A percentile compares a stretch with the other conserved stretches of the same genome.
Conservation (phyloP, 2,888 invertebrate genomes). For the Athetis lepigone region DNA sequence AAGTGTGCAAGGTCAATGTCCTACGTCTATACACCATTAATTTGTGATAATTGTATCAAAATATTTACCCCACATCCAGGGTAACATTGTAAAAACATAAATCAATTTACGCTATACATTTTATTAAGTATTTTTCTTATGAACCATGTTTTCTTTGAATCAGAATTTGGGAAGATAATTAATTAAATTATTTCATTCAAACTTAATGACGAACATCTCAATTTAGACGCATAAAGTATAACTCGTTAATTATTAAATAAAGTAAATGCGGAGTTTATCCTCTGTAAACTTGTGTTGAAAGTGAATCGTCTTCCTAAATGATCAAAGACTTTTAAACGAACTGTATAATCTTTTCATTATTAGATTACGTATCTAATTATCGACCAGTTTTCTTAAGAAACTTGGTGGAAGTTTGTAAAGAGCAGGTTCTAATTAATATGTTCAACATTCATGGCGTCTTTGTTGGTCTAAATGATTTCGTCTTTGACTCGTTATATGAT, state of each 20-base stretch:
- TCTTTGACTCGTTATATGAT: not conserved
- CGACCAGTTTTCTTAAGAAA: slow-evolving; percentile 22
- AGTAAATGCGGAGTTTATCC: slow-evolving; percentile 45
- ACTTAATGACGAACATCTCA: slow-evolving; percentile 46
- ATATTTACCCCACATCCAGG: not conserved
- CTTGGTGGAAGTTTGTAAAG: slow-evolving; percentile 7
- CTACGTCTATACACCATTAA: not conserved
- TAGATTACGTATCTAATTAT: slow-evolving; percentile 36
- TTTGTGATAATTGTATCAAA: not conserved
- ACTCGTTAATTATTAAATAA: slow-evolving; percentile 49
- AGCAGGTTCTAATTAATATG: not conserved
- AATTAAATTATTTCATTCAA: slow-evolving; percentile 46
- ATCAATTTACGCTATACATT: slow-evolving; percentile 18
- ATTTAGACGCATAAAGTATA: slow-evolving; percentile 37
- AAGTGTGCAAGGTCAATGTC: not conserved
- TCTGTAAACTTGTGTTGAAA: slow-evolving; percentile 49
- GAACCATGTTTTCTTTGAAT: slow-evolving; percentile 28
- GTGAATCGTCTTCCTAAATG: slow-evolving; percentile 47
- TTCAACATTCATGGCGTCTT: slow-evolving; percentile 4
- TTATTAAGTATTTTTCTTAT: slow-evolving; percentile 3
- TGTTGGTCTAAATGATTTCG: not conserved
- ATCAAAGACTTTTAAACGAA: slow-evolving; percentile 60
- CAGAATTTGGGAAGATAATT: not conserved
- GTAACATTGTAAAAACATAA: slow-evolving; percentile 12
- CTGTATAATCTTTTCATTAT: slow-evolving; percentile 53